These are phyloP conservation scores for Pogoniulus pusillus DNA, from an alignment of 2,797 vertebrate species.

Conservation along the genomic window DNA sequence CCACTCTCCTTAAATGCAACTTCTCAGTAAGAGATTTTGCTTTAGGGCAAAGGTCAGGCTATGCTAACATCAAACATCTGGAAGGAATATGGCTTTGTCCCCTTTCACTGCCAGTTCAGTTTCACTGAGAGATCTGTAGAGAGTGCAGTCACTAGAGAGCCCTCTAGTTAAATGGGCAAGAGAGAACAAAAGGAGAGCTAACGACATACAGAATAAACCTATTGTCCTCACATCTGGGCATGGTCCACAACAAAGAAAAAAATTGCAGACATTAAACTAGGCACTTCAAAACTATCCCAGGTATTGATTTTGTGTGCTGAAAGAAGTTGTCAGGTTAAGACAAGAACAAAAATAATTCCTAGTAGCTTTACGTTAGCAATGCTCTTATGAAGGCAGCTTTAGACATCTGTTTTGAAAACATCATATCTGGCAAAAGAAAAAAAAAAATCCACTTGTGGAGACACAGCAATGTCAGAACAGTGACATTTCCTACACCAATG, in stretches of 20 bases:
- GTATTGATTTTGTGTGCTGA: neutral
- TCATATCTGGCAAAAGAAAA: neutral
- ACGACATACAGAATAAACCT: constrained; percentile 41
- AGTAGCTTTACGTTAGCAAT: neutral
- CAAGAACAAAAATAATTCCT: neutral
- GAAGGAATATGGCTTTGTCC: neutral
- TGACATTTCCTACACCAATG: neutral
- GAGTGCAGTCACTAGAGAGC: constrained; percentile 63
- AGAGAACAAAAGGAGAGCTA: constrained; percentile 60
- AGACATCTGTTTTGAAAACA: neutral
- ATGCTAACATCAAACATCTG: neutral
- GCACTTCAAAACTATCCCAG: constrained; percentile 17
- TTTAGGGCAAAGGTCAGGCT: neutral
- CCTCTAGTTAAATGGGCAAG: constrained; percentile 38
- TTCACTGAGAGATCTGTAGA: constrained; percentile 32
- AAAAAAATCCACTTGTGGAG: neutral
- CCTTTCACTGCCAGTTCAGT: neutral
- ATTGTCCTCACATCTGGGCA: constrained; percentile 55
- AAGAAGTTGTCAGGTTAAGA: neutral
- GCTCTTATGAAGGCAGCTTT: neutral
- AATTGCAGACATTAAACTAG: constrained; percentile 7
- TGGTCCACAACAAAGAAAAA: constrained; percentile 25
- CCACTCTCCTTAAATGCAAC: neutral
- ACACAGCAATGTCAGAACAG: neutral
- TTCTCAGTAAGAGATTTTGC: neutral